Conservation (phyloP, 2,888 invertebrate species). For the Orthosia cruda region DNA sequence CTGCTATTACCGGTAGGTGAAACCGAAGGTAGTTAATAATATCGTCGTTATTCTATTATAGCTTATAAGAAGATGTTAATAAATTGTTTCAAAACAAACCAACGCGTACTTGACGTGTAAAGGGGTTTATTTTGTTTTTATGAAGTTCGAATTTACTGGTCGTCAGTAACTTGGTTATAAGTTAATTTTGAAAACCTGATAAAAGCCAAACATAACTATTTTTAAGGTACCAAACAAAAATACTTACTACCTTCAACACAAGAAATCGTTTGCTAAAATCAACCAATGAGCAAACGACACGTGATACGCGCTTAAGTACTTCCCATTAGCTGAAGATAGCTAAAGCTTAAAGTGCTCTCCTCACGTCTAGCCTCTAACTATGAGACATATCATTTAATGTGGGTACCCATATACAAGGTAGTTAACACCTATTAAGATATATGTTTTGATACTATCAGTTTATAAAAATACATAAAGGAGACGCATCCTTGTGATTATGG, state of each 20-base stretch:
- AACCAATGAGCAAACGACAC: constrained; percentile 1
- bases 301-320: constrained; percentile 21
- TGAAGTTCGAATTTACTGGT: too few species aligned
- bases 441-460: not conserved
- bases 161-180: too few species aligned
- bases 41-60: too few species aligned
- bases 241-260: not conserved
- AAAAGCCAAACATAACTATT: too few species aligned
- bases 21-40: too few species aligned
- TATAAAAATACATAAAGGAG: not conserved
- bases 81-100: too few species aligned
- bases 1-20: too few species aligned
- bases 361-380: constrained; percentile 4
- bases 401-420: not conserved
- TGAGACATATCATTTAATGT: not conserved
- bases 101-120: too few species aligned
- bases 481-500: not conserved
- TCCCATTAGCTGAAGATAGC: constrained; percentile 26
- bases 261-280: constrained; percentile 4
- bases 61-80: too few species aligned
- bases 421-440: not conserved
- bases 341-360: not conserved
- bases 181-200: too few species aligned
- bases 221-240: not conserved
- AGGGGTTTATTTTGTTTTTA: too few species aligned